Evolutionary conservation across 2,113 vertebrate genomes (phyloP).

Genomic region (Empidonax traillii): DNA sequence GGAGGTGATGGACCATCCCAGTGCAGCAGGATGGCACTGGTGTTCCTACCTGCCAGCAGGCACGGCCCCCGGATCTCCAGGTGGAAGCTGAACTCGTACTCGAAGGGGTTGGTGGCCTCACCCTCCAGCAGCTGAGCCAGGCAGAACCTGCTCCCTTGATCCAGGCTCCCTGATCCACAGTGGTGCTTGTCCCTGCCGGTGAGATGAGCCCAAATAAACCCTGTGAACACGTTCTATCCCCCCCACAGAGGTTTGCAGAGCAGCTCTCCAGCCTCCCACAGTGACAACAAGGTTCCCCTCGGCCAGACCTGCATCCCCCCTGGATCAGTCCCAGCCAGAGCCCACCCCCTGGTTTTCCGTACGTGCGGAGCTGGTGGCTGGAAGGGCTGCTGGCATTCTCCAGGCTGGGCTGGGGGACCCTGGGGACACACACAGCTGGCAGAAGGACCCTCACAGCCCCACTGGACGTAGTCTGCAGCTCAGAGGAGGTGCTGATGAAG

Average conservation of each 20-base stretch:
- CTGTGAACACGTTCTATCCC: accelerated
- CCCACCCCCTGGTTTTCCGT: background rate
- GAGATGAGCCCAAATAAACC: background rate
- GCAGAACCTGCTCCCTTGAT: slow-evolving; percentile 75
- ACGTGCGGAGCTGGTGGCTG: slow-evolving; percentile 79
- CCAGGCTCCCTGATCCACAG: slow-evolving; percentile 39
- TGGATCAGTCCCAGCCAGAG: background rate
- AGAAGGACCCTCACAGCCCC: slow-evolving; percentile 87
- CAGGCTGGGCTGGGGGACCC: slow-evolving; percentile 79
- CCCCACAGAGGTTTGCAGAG: background rate
- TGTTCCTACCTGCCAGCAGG: slow-evolving; percentile 84
- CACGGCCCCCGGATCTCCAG: slow-evolving; percentile 92
- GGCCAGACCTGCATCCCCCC: background rate
- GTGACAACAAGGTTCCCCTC: background rate
- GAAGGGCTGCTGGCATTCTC: slow-evolving; percentile 72
- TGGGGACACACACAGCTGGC: slow-evolving; percentile 86
- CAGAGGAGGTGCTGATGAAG: slow-evolving; percentile 93
- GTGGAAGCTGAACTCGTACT: slow-evolving; percentile 93
- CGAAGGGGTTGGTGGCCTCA: slow-evolving; percentile 87
- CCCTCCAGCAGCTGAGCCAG: slow-evolving; percentile 82
- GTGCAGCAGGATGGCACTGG: background rate
- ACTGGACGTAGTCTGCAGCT: slow-evolving; percentile 86
- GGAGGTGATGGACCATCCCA: background rate
- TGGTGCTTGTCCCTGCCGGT: slow-evolving; percentile 72
- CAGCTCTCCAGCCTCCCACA: background rate